Conservation (phyloP, 2,888 invertebrate genomes). For the Tipula vernalis region DNA sequence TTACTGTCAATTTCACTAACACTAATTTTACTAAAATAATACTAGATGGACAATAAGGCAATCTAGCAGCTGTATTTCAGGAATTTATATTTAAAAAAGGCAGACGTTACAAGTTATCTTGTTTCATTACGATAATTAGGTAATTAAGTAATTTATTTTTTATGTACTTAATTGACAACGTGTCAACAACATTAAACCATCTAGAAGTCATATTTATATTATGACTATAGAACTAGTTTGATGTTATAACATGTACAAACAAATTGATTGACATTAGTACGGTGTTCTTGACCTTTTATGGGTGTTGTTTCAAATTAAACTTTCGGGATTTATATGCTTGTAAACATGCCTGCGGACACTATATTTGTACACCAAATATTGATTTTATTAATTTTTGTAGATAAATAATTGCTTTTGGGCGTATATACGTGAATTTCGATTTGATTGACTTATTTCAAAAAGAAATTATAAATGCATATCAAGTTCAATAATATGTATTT, state of each 20-base stretch:
- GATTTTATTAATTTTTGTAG: not conserved
- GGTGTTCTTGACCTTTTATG: not conserved
- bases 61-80: no score
- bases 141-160: no score
- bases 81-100: no score
- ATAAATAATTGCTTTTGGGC: not conserved
- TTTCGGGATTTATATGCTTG: not conserved
- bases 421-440: not conserved
- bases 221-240: not conserved
- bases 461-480: not conserved
- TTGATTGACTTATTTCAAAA: not conserved
- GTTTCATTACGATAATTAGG: not conserved
- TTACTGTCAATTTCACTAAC: not conserved
- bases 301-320: not conserved
- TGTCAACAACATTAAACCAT: no score
- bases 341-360: not conserved
- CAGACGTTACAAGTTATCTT: no score
- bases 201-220: not conserved
- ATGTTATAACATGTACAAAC: not conserved
- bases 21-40: not conserved
- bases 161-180: no score
- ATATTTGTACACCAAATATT: not conserved
- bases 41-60: not conserved
- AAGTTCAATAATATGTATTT: not conserved
- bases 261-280: not conserved